Evolutionary conservation across 2,113 vertebrate species (phyloP).

Genomic region (Atherinomorus stipes): DNA sequence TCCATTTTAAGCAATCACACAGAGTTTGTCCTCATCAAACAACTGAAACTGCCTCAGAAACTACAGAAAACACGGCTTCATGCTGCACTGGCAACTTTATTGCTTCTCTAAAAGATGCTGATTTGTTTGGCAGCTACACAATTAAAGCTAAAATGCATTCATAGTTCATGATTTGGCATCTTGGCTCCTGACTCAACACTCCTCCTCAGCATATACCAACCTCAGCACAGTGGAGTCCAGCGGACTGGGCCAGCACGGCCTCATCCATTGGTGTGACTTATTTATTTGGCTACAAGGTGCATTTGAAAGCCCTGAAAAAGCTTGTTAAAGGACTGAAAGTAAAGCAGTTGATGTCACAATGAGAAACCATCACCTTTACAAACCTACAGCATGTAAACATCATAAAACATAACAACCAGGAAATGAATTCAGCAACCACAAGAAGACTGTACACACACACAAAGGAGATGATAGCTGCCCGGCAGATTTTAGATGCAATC

Average conservation of each 20-base stretch:
- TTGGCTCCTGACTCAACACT: neutral
- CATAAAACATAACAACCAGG: neutral
- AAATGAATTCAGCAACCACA: neutral
- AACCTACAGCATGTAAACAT: neutral
- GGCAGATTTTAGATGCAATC: neutral
- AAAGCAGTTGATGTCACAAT: neutral
- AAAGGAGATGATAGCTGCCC: neutral
- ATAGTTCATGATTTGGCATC: neutral
- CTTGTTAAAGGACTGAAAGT: neutral
- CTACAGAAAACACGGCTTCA: neutral
- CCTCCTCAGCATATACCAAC: neutral
- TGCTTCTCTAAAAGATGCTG: neutral
- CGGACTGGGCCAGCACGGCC: neutral
- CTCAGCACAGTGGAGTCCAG: neutral
- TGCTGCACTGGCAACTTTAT: neutral
- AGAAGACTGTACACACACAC: neutral
- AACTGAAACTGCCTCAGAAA: neutral
- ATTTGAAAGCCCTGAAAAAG: neutral
- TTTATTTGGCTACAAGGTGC: neutral
- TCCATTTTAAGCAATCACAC: conserved; percentile 18
- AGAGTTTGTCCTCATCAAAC: neutral
- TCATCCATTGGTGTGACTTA: neutral
- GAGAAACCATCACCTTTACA: neutral
- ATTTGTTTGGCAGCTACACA: conserved; percentile 2
- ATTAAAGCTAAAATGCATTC: neutral